Conservation (phyloP, 2,797 vertebrate species). For the Malacoctenus gilli region DNA sequence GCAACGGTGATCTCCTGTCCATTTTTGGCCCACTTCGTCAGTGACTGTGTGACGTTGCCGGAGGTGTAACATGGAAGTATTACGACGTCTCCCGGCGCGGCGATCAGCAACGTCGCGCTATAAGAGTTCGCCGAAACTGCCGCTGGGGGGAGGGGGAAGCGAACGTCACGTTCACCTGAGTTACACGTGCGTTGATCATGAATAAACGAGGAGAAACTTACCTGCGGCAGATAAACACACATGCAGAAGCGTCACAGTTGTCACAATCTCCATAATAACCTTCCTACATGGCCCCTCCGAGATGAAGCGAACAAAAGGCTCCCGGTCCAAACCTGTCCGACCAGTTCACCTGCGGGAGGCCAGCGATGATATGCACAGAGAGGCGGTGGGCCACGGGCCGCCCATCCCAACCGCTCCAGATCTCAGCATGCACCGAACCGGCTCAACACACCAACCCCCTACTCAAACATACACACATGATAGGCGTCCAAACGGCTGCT, state of each 20-base stretch:
- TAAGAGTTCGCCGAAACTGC: slow-evolving; percentile 34
- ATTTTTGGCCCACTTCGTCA: slow-evolving; percentile 82
- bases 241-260: slow-evolving; percentile 43
- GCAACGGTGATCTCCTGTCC: not conserved
- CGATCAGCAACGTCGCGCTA: slow-evolving; percentile 29
- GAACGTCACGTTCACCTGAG: not conserved
- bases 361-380: not conserved
- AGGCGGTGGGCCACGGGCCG: slow-evolving; percentile 5
- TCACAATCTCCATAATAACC: slow-evolving; percentile 55
- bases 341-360: slow-evolving; percentile 48
- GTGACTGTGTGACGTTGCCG: slow-evolving; percentile 29
- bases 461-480: no score
- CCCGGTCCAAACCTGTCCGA: slow-evolving; percentile 48
- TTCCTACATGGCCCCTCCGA: slow-evolving; percentile 55
- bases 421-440: no score
- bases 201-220: slow-evolving; percentile 46
- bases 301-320: slow-evolving; percentile 16
- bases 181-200: not conserved
- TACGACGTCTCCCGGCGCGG: slow-evolving; percentile 56
- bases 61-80: slow-evolving; percentile 78
- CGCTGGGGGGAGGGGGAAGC: slow-evolving; percentile 1
- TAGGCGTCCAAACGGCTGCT: not conserved
- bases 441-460: not conserved
- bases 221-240: slow-evolving; percentile 57
- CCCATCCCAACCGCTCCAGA: slow-evolving; percentile 25